phyloP scores from a whole-genome alignment of 2,888 invertebrate species.

The Pyrocoelia pectoralis region DNA sequence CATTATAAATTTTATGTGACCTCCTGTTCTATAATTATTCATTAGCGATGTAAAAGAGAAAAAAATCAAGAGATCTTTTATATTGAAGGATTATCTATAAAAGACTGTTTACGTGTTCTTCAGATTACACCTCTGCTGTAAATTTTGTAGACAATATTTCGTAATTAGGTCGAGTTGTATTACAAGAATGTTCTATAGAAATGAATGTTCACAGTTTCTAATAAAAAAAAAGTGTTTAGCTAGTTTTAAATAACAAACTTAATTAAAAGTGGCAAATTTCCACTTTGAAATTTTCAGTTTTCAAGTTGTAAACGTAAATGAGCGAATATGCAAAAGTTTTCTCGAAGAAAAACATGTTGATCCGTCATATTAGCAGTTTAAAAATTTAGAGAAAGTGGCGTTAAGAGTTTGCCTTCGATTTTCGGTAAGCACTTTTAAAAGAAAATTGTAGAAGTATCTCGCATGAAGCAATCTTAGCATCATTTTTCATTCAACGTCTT shows the following conservation, averaged over 20 bases:
- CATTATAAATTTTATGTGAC: too few relatives aligned
- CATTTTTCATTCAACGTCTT: slow-evolving; percentile 53
- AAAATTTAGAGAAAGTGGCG: slow-evolving; percentile 6
- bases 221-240: neutral
- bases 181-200: neutral
- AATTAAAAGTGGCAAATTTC: neutral
- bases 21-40: too few relatives aligned
- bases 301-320: neutral
- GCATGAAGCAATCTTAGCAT: slow-evolving; percentile 41
- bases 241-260: neutral
- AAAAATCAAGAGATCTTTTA: too few relatives aligned
- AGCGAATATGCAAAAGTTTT: neutral
- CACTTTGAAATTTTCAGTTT: neutral
- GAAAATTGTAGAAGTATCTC: slow-evolving; percentile 26
- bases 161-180: too few relatives aligned
- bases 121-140: too few relatives aligned
- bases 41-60: too few relatives aligned
- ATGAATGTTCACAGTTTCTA: neutral
- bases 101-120: too few relatives aligned
- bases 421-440: slow-evolving; percentile 25
- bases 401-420: neutral
- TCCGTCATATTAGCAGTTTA: neutral
- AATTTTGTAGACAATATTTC: too few relatives aligned
- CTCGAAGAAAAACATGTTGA: slow-evolving; percentile 6
- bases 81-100: too few relatives aligned